These are phyloP conservation scores for Scomber colias DNA, from an alignment of 2,113 vertebrate genomes.

Conservation along the genomic window DNA sequence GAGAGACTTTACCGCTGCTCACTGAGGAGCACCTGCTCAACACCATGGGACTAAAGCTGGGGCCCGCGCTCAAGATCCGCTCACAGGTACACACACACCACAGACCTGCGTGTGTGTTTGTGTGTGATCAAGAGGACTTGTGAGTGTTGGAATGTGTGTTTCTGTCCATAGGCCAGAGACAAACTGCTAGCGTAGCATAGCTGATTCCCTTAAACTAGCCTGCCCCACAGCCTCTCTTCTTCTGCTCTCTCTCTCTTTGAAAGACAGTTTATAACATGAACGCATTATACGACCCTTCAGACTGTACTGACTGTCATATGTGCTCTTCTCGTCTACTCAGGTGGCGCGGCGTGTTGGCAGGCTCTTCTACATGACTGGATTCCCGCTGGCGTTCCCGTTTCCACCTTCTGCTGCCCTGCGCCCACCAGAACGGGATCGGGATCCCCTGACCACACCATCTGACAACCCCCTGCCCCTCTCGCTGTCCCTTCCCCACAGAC, in stretches of 20 bases:
- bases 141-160: slow-evolving; percentile 54
- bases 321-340: slow-evolving; percentile 76
- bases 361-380: slow-evolving; percentile 95
- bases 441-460: slow-evolving; percentile 73
- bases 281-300: background rate
- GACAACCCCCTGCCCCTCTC: slow-evolving; percentile 66
- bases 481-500: slow-evolving; percentile 75
- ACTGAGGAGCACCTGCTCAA: slow-evolving; percentile 96
- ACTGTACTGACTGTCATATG: slow-evolving; percentile 56
- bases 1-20: slow-evolving; percentile 95
- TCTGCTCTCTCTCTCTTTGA: slow-evolving; percentile 60
- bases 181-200: slow-evolving; percentile 67
- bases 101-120: slow-evolving; percentile 62
- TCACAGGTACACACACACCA: slow-evolving; percentile 91
- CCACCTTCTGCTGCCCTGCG: slow-evolving; percentile 86
- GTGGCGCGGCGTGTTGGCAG: slow-evolving; percentile 93
- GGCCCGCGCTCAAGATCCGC: slow-evolving; percentile 96
- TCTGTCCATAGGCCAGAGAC: slow-evolving; percentile 41
- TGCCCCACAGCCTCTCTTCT: slow-evolving; percentile 65
- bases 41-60: slow-evolving; percentile 97
- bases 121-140: slow-evolving; percentile 29
- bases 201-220: slow-evolving; percentile 59
- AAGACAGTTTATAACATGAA: background rate
- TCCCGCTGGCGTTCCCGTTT: slow-evolving; percentile 93
- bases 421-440: slow-evolving; percentile 84